A percentile compares a stretch with the other conserved stretches of the same genome.
These are phyloP conservation scores for Drosophila helvetica DNA, from an alignment of 2,888 invertebrate species.

Conservation along the genomic window DNA sequence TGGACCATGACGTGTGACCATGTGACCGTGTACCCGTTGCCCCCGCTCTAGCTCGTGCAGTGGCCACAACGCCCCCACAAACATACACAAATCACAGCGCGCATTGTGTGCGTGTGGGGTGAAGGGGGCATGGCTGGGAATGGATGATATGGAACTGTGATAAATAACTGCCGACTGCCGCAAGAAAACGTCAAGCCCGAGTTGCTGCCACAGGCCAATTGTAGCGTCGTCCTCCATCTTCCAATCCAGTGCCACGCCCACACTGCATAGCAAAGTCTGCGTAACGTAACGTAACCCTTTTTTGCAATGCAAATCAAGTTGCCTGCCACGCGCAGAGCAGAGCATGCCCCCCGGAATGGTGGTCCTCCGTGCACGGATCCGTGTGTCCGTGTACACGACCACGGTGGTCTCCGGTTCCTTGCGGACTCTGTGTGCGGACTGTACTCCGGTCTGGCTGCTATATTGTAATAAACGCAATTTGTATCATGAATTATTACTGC, in stretches of 20 bases:
- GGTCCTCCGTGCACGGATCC: background rate
- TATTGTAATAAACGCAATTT: constrained; percentile 81
- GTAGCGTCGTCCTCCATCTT: constrained; percentile 3
- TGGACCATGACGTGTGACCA: constrained; percentile 64
- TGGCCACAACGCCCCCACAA: constrained; percentile 35
- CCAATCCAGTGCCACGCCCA: constrained; percentile 19
- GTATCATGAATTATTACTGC: constrained; percentile 80
- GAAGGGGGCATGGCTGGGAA: background rate
- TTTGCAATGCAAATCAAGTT: constrained; percentile 65
- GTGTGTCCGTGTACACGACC: constrained; percentile 15
- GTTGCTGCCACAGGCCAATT: constrained; percentile 43
- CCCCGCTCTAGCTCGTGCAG: background rate
- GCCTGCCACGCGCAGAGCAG: constrained; percentile 39
- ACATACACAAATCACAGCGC: constrained; percentile 61
- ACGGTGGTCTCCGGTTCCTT: constrained; percentile 20
- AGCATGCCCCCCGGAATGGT: constrained; percentile 15
- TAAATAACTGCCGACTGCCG: constrained; percentile 52
- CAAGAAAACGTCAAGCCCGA: constrained; percentile 48
- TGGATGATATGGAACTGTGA: constrained; percentile 32
- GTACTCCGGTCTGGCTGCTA: constrained; percentile 24
- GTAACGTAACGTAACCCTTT: constrained; percentile 34
- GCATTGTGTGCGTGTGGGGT: constrained; percentile 4
- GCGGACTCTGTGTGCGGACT: constrained; percentile 22
- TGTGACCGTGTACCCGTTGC: too few species aligned
- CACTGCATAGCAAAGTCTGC: constrained; percentile 1